Evolutionary conservation across 2,888 invertebrate genomes (phyloP).

Genomic region (Volucella inflata): DNA sequence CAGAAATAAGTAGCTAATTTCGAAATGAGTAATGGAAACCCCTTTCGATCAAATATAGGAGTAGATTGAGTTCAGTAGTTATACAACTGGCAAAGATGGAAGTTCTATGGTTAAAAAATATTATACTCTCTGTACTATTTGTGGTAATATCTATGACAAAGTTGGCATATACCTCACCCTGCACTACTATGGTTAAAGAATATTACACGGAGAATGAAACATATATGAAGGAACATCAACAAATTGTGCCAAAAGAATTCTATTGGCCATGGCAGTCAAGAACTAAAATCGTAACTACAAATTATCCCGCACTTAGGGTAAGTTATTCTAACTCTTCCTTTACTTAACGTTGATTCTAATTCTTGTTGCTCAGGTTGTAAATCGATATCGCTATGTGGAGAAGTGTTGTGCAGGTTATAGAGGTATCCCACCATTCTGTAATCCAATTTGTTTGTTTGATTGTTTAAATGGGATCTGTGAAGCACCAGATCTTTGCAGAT

Average conservation of each 20-base stretch:
- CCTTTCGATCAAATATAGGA: neutral
- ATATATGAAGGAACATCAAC: neutral
- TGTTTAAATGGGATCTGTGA: conserved; percentile 83
- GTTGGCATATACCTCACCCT: neutral
- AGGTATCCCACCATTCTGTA: conserved; percentile 78
- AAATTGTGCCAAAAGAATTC: neutral
- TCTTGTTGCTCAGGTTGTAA: neutral
- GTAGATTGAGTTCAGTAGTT: conserved; percentile 20
- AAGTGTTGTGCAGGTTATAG: conserved; percentile 61
- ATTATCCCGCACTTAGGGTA: conserved; percentile 6
- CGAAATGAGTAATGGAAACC: neutral
- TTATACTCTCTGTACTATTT: neutral
- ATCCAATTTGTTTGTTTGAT: conserved; percentile 80
- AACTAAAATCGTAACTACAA: neutral
- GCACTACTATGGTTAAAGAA: neutral
- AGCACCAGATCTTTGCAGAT: conserved; percentile 81
- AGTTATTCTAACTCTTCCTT: neutral
- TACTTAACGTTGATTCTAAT: neutral
- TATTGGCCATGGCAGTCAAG: neutral
- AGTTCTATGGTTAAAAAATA: conserved; percentile 24
- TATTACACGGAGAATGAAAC: neutral
- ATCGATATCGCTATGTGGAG: neutral
- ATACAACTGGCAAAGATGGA: conserved; percentile 44
- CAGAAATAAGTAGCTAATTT: neutral
- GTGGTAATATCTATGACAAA: neutral